phyloP scores from a whole-genome alignment of 2,888 invertebrate species.

The Petrophora chlorosata region DNA sequence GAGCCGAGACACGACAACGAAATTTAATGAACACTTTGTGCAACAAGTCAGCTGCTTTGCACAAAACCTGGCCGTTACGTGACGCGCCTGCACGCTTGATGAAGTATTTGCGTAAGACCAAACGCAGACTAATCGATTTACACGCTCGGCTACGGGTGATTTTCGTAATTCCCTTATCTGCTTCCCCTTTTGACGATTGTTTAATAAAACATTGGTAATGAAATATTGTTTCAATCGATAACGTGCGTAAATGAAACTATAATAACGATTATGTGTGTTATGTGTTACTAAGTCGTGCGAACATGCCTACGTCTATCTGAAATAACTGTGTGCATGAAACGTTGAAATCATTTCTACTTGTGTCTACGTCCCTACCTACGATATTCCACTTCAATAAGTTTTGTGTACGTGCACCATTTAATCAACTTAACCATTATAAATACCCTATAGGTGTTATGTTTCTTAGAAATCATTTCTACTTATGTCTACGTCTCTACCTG shows the following conservation, averaged over 20 bases:
- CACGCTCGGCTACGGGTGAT: slow-evolving; percentile 70
- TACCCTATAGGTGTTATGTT: too few species aligned
- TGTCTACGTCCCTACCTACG: too few species aligned
- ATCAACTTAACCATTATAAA: too few species aligned
- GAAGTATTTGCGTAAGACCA: slow-evolving; percentile 74
- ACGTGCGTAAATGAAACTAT: slow-evolving; percentile 20
- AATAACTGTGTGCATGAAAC: too few species aligned
- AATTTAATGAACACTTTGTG: slow-evolving; percentile 55
- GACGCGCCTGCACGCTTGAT: slow-evolving; percentile 73
- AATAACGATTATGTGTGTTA: background rate
- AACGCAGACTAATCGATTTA: slow-evolving; percentile 76
- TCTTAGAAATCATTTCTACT: too few species aligned
- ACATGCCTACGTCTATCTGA: too few species aligned
- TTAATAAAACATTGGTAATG: slow-evolving; percentile 51
- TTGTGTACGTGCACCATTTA: too few species aligned
- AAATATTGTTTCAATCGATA: slow-evolving; percentile 39
- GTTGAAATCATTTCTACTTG: too few species aligned
- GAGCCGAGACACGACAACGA: slow-evolving; percentile 44
- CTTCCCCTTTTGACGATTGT: slow-evolving; percentile 49
- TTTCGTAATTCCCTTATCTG: slow-evolving; percentile 77
- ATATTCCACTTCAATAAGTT: too few species aligned
- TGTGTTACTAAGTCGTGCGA: background rate
- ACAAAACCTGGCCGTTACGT: slow-evolving; percentile 69
- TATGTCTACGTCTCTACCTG: too few species aligned
- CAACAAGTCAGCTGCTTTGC: slow-evolving; percentile 59